Base-by-base conservation (phyloP, 2,888 invertebrate genomes). In the Petrolisthes manimaculis region DNA sequence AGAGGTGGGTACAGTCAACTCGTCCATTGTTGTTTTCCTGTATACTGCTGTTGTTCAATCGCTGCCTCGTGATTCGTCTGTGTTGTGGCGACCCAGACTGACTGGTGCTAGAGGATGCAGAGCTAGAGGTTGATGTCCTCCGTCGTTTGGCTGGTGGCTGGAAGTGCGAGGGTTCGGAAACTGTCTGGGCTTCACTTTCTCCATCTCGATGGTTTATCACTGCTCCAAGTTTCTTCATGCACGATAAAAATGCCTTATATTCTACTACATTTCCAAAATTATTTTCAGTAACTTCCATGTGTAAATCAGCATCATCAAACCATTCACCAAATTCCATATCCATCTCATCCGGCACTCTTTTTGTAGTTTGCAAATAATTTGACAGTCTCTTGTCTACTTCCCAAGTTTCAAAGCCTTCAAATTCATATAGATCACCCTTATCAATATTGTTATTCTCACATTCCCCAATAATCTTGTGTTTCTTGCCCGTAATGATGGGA, bases 81-180 rank as follows among this genome's bases (percentile, higher is more conserved):
- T 84, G 88, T 53, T 81, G 69, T 12, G 88, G 88, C 4, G 88
- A 88, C 8, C 84, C 88, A 37, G 88, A 84, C 0, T 79, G 80
- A 54, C 88, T 88, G 21, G 78, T 81, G 81, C 88, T 88, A 4
- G 88, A 88, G 9, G 88, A 88, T 8, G 84, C 56, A 55, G 88
- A 88, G 37, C 88, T 88, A 3, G 84, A 88, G 53, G 83, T 88
- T 5, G 88, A 88, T 51, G 81, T 69, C 54, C 88, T 88, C 53
- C 88, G 54, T 4, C 78, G 80, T 56, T 87, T 83, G n/a, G 61
- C 71, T 5, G 37, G 51, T 14, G 54, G 53, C 4, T 55, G 54
- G 61, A 18, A 18, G 61, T 3, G 61, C 9, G 61, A 18, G 18
- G 61, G 61, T 61, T 9, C 18, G 1, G 61, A 61, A 18, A 9